phyloP scores from a whole-genome alignment of 1,140 invertebrate species.

The Drosophila sucinea region DNA sequence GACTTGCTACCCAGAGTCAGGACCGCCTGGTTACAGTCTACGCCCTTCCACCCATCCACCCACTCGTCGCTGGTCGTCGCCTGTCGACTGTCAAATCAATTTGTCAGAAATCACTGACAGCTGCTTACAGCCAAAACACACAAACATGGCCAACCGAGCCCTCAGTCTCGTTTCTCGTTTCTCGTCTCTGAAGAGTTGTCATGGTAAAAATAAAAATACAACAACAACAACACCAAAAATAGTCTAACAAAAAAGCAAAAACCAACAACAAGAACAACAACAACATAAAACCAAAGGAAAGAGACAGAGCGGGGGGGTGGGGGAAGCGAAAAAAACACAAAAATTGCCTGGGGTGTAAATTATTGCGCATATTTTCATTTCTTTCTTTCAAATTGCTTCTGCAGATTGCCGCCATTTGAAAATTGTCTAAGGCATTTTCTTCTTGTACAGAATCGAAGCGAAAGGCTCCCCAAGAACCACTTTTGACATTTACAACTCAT shows the following conservation, averaged over 20 bases:
- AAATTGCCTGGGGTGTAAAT: constrained; percentile 79
- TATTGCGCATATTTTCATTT: constrained; percentile 80
- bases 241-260: constrained; percentile 20
- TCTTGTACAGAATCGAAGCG: neutral
- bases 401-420: constrained; percentile 77
- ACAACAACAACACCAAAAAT: constrained; percentile 21
- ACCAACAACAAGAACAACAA: constrained; percentile 1
- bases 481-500: constrained; percentile 81
- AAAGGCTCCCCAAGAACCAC: constrained; percentile 36
- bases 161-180: constrained; percentile 39
- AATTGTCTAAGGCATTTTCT: constrained; percentile 69
- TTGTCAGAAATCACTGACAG: constrained; percentile 81
- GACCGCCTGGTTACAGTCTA: constrained; percentile 24
- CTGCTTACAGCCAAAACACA: constrained; percentile 79
- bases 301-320: neutral
- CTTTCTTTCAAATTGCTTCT: constrained; percentile 73
- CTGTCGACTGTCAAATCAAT: constrained; percentile 81
- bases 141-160: constrained; percentile 45
- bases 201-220: constrained; percentile 54
- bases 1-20: constrained; percentile 47
- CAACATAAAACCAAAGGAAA: constrained; percentile 16
- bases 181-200: constrained; percentile 67
- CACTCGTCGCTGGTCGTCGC: constrained; percentile 45
- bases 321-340: constrained; percentile 20
- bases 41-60: neutral